These are phyloP conservation scores for Elaeidobius kamerunicus DNA, from an alignment of 2,888 invertebrate genomes.

Conservation along the genomic window DNA sequence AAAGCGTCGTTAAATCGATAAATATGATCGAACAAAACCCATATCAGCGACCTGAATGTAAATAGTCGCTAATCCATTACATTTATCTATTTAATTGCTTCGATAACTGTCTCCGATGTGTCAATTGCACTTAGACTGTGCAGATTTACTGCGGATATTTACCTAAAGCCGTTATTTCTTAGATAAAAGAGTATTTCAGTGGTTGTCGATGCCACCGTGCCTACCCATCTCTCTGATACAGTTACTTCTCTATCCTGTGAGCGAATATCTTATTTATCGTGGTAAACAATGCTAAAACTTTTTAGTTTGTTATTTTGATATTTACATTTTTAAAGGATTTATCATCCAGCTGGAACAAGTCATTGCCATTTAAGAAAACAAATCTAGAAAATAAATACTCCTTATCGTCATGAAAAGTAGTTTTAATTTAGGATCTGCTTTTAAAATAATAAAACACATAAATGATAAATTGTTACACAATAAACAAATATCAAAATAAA, in stretches of 20 bases:
- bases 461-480: too few relatives aligned
- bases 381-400: too few relatives aligned
- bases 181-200: constrained; percentile 13
- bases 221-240: constrained; percentile 1
- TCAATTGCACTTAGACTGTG: constrained; percentile 21
- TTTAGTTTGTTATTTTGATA: too few relatives aligned
- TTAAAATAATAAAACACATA: too few relatives aligned
- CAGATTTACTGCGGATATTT: constrained; percentile 18
- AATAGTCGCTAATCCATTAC: constrained; percentile 22
- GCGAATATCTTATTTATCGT: too few relatives aligned
- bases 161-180: constrained; percentile 15
- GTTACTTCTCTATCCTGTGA: neutral
- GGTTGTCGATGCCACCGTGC: constrained; percentile 4
- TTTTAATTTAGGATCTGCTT: too few relatives aligned
- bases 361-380: too few relatives aligned
- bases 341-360: too few relatives aligned
- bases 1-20: constrained; percentile 1
- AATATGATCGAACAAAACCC: constrained; percentile 18
- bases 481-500: too few relatives aligned
- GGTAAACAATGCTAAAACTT: too few relatives aligned
- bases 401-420: too few relatives aligned
- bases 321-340: too few relatives aligned
- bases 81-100: constrained; percentile 25
- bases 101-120: constrained; percentile 23
- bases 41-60: constrained; percentile 14